Percentiles rank a stretch among this genome's conserved stretches.
Evolutionary conservation across 2,888 invertebrate genomes (phyloP).

Genomic region (Craniophora ligustri): DNA sequence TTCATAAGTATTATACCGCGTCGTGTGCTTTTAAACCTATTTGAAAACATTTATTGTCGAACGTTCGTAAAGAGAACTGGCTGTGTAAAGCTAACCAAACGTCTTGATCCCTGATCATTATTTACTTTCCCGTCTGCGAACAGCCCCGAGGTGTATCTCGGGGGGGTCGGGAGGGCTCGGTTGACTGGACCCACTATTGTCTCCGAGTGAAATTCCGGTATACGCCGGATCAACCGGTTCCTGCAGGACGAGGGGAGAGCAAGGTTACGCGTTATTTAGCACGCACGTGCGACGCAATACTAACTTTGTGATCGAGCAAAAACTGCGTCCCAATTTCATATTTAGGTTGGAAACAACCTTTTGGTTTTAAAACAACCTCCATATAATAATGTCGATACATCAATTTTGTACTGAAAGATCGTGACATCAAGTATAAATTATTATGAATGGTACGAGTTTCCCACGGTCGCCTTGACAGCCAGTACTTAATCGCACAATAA

Average conservation of each 20-base stretch:
- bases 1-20: conserved; percentile 18
- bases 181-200: conserved; percentile 64
- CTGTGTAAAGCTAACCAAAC: conserved; percentile 51
- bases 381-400: conserved; percentile 2
- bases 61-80: conserved; percentile 45
- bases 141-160: conserved; percentile 41
- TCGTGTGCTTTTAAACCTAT: conserved; percentile 25
- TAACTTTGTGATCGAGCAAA: conserved; percentile 31
- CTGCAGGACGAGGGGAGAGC: conserved; percentile 80
- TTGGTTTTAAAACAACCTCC: conserved; percentile 15
- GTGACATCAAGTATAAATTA: conserved; percentile 44
- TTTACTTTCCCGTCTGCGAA: conserved; percentile 56
- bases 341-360: conserved; percentile 1
- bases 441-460: conserved; percentile 40
- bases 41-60: conserved; percentile 33
- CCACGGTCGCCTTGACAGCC: conserved; percentile 42
- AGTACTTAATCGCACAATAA: conserved; percentile 18
- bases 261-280: conserved; percentile 79
- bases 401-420: conserved; percentile 17
- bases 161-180: conserved; percentile 56
- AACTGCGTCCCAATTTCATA: conserved; percentile 21
- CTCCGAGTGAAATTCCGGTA: conserved; percentile 69
- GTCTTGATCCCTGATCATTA: conserved; percentile 55
- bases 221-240: conserved; percentile 76
- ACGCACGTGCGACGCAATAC: conserved; percentile 69